Percentiles rank a stretch among this genome's conserved stretches.
Evolutionary conservation across 2,888 invertebrate species (phyloP).

Genomic region (Eilema sororculum): DNA sequence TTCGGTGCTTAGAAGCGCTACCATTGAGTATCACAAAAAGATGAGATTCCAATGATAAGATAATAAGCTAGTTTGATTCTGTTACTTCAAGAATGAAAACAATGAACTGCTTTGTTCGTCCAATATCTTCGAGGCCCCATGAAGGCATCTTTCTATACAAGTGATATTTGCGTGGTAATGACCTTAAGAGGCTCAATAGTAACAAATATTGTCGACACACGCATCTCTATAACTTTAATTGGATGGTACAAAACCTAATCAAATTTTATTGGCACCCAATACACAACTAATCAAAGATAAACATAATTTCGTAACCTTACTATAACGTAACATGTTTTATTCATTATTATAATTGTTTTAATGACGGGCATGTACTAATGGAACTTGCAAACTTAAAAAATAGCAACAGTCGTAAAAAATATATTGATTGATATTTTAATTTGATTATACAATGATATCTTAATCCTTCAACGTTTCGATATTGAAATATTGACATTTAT

Average conservation of each 20-base stretch:
- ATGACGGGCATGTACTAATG: slow-evolving; percentile 41
- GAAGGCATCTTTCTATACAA: slow-evolving; percentile 25
- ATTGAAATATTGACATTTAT: slow-evolving; percentile 56
- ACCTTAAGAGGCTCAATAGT: slow-evolving; percentile 36
- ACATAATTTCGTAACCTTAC: slow-evolving; percentile 54
- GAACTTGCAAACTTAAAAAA: slow-evolving; percentile 42
- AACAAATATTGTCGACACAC: slow-evolving; percentile 51
- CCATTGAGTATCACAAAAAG: not conserved
- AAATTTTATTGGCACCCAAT: slow-evolving; percentile 55
- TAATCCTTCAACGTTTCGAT: slow-evolving; percentile 50
- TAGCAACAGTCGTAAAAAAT: slow-evolving; percentile 43
- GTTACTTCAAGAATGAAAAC: slow-evolving; percentile 10
- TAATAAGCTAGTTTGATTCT: not conserved
- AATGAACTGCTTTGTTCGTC: slow-evolving; percentile 17
- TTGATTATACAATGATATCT: slow-evolving; percentile 50
- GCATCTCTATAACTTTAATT: slow-evolving; percentile 51
- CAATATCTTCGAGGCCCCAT: slow-evolving; percentile 7
- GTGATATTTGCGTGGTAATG: slow-evolving; percentile 32
- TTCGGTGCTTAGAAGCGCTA: not conserved
- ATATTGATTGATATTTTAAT: slow-evolving; percentile 51
- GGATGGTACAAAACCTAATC: slow-evolving; percentile 54
- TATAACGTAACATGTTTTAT: slow-evolving; percentile 50
- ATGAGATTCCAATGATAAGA: not conserved
- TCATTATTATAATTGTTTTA: slow-evolving; percentile 56
- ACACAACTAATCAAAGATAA: slow-evolving; percentile 59